Base-by-base conservation (phyloP, 2,888 invertebrate genomes). In the Cryptus armator region DNA sequence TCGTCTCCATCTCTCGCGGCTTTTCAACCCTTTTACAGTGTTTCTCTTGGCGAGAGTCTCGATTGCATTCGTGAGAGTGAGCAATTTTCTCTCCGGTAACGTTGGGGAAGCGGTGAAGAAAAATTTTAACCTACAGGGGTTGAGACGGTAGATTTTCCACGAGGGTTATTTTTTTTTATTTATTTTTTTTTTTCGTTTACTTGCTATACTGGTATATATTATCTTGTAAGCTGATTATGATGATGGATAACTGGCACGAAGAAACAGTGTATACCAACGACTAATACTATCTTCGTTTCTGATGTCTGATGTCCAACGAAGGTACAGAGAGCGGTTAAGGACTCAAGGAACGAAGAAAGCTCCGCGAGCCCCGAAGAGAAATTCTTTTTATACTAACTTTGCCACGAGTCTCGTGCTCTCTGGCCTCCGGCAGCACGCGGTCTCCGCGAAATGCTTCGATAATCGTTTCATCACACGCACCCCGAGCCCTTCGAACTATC, bases 191-290 rank as follows among this genome's bases (percentile, higher is more conserved):
- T 12, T 44, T 66, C 56, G 4, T 78, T 67, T 56, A 48, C 46
- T 12, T 2, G 46, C 14, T 48, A 12, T 48, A 48, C 46, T 56
- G 4, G 56, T 10, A 56, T 56, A 12, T 56, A 37, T 5, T 32
- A 51, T 53, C 51, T 75, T 81, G 84, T 81, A 84, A 86, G 83
- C 84, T 89, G 87, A 89, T 90, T 87, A 87, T 83, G 83, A 86
- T 86, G 88, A 87, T 88, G 75, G 84, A 88, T 84, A 78, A 82
- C 62, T 66, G 70, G 64, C 80, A 76, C 44, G 86, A 86, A 83
- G 71, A 80, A 84, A 75, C 80, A 80, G 71, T 81, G 86, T 56
- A 16, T 24, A 56, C 12, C 24, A 19, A 24, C 56, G 56, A 37
- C 78, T 83, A 82, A 81, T 86, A 76, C 46, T 64, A 48, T 72